A percentile compares a stretch with the other conserved stretches of the same genome.
Evolutionary conservation across 2,113 vertebrate genomes (phyloP).

Genomic region (Rhombomys opimus): DNA sequence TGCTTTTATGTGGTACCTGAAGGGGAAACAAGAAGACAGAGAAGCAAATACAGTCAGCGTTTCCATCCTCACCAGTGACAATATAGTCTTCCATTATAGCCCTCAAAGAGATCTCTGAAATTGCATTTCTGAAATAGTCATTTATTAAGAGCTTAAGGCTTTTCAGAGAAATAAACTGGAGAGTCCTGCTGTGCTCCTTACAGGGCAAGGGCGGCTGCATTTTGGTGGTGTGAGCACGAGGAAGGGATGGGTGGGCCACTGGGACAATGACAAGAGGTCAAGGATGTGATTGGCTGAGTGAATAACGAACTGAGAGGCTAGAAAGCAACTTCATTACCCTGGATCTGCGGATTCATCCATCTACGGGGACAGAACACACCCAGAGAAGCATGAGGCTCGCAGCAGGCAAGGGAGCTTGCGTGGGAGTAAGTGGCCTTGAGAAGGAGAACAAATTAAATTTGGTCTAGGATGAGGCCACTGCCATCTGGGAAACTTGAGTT

Average conservation of each 20-base stretch:
- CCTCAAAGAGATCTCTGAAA: slow-evolving; percentile 58
- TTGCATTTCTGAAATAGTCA: slow-evolving; percentile 64
- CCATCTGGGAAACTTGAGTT: background rate
- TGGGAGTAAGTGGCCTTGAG: background rate
- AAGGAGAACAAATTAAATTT: background rate
- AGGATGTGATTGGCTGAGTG: slow-evolving; percentile 6
- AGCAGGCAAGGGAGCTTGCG: background rate
- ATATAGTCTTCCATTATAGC: slow-evolving; percentile 25
- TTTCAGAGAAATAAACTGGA: slow-evolving; percentile 56
- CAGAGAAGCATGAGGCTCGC: background rate
- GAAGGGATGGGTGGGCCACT: background rate
- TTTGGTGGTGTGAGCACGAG: background rate
- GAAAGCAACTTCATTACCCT: slow-evolving; percentile 47
- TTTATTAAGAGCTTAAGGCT: slow-evolving; percentile 74
- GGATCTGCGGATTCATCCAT: background rate
- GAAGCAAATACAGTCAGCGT: slow-evolving; percentile 47
- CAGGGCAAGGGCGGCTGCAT: background rate
- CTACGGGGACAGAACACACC: background rate
- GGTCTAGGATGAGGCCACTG: background rate
- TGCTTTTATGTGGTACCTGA: slow-evolving; percentile 55
- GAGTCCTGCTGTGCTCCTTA: background rate
- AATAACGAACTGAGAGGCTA: slow-evolving; percentile 56
- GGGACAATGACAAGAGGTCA: background rate
- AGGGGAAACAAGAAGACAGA: slow-evolving; percentile 6
- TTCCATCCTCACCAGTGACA: slow-evolving; percentile 20